These are phyloP conservation scores for Hesperia comma DNA, from an alignment of 2,888 invertebrate genomes.

Conservation along the genomic window DNA sequence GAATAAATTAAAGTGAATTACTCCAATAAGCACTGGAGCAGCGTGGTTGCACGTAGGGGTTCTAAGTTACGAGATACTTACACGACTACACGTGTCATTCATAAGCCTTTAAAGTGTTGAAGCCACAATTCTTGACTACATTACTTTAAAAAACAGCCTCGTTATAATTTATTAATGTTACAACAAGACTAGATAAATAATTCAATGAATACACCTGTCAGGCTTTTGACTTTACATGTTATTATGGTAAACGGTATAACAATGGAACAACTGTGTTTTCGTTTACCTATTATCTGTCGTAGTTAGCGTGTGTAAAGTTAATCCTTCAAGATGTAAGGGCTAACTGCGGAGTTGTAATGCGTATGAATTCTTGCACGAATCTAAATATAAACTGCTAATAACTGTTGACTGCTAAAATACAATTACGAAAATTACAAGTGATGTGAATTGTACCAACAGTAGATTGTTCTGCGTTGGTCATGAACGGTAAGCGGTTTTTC, in stretches of 20 bases:
- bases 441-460: conserved; percentile 25
- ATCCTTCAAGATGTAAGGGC: too few species aligned
- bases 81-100: too few species aligned
- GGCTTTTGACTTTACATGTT: conserved; percentile 4
- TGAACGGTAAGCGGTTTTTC: not conserved
- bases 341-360: not conserved
- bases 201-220: not conserved
- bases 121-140: too few species aligned
- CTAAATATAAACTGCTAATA: conserved; percentile 24
- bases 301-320: too few species aligned
- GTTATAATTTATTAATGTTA: not conserved
- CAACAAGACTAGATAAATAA: conserved; percentile 2
- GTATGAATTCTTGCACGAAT: conserved; percentile 6
- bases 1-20: too few species aligned
- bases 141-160: not conserved
- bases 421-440: conserved; percentile 34
- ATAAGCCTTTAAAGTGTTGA: too few species aligned
- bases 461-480: conserved; percentile 2
- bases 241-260: not conserved
- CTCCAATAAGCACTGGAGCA: too few species aligned
- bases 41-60: too few species aligned
- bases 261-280: not conserved
- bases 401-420: conserved; percentile 31
- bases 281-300: too few species aligned
- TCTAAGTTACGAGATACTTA: too few species aligned